Base-by-base conservation (phyloP, 2,797 vertebrate species). In the Myotis planiceps region DNA sequence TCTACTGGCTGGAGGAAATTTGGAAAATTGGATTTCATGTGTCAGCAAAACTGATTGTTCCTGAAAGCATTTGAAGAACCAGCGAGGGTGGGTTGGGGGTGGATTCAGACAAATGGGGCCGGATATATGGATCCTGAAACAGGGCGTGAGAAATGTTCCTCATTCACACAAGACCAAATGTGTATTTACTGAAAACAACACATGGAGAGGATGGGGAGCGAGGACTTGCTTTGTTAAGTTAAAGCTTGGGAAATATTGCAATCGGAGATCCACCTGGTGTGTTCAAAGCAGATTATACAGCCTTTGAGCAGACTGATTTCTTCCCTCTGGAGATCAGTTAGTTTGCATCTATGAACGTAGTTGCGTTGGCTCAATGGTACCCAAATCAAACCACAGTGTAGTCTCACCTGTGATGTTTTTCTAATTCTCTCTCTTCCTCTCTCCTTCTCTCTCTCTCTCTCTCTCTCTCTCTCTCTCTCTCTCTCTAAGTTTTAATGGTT, bases 131-230 rank as follows among this genome's bases (percentile, higher is more conserved):
- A 82, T 93, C 47, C 81, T 78, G 78, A 95, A 97, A 78, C 58
- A 88, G 51, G 85, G 55, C 78, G 93, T 49, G 92, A 97, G 81
- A 97, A 95, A 90, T 95, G 88, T 32, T 88, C 92, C 94, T 95
- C 65, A 83, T 84, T 94, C 95, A 95, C 85, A 23, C 9, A 78
- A 90, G 65, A 94, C 72, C 92, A 97, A 93, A 87, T 92, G 58
- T 92, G 89, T 96, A n/a, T 96, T 98, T 96, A 88, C 79, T 92
- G 95, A 88, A 97, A 98, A 93, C 79, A 96, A 80, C 34, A 66
- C 75, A 93, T 79, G 72, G 88, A 95, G 71, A 89, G n/a, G 0
- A 0, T 42, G 49, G 74, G 92, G 92, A 97, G 53, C 68, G 88
- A 78, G 18, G 92, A 82, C 25, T 96, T 83, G 96, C 91, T 92